These are phyloP conservation scores for Xyliphius kryptos DNA, from an alignment of 2,113 vertebrate species.

Conservation along the genomic window DNA sequence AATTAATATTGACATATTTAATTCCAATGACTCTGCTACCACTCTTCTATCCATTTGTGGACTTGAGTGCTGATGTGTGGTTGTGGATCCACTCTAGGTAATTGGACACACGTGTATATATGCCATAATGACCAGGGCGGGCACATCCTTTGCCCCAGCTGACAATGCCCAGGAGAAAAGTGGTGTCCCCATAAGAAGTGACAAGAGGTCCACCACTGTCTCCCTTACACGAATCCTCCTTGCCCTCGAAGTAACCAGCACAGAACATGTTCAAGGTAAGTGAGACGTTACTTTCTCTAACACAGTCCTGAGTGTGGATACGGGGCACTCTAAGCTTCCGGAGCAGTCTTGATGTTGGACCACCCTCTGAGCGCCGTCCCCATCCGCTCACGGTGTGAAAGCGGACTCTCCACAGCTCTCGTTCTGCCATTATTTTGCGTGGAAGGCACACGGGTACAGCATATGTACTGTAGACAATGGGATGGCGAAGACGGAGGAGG, in stretches of 20 bases:
- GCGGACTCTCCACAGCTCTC: slow-evolving; percentile 62
- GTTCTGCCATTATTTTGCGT: slow-evolving; percentile 56
- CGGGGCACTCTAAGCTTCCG: slow-evolving; percentile 71
- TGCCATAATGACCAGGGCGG: slow-evolving; percentile 72
- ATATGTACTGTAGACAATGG: slow-evolving; percentile 58
- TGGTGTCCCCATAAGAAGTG: slow-evolving; percentile 74
- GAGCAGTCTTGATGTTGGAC: slow-evolving; percentile 68
- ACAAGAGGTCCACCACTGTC: slow-evolving; percentile 89
- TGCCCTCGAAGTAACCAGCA: slow-evolving; percentile 76
- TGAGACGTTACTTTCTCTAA: slow-evolving; percentile 54
- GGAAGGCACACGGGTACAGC: slow-evolving; percentile 81
- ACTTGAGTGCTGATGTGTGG: too few species aligned
- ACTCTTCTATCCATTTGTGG: too few species aligned
- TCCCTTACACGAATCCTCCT: slow-evolving; percentile 82
- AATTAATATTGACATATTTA: too few species aligned
- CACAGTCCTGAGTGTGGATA: slow-evolving; percentile 75
- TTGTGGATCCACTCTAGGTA: slow-evolving; percentile 75
- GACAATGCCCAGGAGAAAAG: slow-evolving; percentile 83
- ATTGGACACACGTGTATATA: slow-evolving; percentile 85
- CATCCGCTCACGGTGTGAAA: slow-evolving; percentile 83
- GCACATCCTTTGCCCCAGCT: slow-evolving; percentile 95
- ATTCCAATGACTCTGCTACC: too few species aligned
- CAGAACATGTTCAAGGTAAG: slow-evolving; percentile 93
- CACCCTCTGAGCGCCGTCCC: slow-evolving; percentile 74
- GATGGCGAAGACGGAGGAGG: slow-evolving; percentile 63